Evolutionary conservation across 2,888 invertebrate genomes (phyloP), one percentile per base, ranked within the genome.

Genomic region (Rosalia funebris): DNA sequence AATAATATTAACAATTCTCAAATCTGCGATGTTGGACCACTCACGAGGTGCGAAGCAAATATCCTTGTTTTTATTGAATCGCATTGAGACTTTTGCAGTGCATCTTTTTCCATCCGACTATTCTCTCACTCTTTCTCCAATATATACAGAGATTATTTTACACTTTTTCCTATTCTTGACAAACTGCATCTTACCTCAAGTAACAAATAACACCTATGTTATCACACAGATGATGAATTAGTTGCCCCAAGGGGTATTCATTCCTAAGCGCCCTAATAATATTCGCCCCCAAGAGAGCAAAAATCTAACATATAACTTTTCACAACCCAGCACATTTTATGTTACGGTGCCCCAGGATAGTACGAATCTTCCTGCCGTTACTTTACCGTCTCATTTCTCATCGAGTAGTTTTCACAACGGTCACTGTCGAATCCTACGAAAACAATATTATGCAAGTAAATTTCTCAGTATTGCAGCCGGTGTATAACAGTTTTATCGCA

Each of bases 241-340:
- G 1, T 11, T 55, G 25, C 14, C 54, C 14, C 63, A 60, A 19
- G 52, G 41, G 10, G 20, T 17, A 7, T 34, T 50, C 12, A n/a
- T 63, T 16, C 20, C 62, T 9, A 62, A 62, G 42, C 39, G 32
- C 10, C 15, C 55, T 16, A 52, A 32, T 17, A 36, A 47, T 31
- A 62, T 60, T 45, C 31, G 52, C 17, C 50, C 65, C 32, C 65
- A 62, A 25, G 55, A 42, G 10, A 25, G 42, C 7, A 65, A 62
- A 39, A 50, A 20, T 25, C 10, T 39, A 25, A n/a, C 11, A 15
- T 58, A 12, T 15, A 60, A 48, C 46, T 63, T 56, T 46, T 5
- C 20, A 15, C 39, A 39, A 39, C 19, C 48, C n/a, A 32, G 3
- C n/a, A 34, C 32, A 32, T 34, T 34, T 32, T 32, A 46, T 17